Base-by-base conservation (phyloP, 2,797 vertebrate genomes). In the Melanotaenia nigrans region DNA sequence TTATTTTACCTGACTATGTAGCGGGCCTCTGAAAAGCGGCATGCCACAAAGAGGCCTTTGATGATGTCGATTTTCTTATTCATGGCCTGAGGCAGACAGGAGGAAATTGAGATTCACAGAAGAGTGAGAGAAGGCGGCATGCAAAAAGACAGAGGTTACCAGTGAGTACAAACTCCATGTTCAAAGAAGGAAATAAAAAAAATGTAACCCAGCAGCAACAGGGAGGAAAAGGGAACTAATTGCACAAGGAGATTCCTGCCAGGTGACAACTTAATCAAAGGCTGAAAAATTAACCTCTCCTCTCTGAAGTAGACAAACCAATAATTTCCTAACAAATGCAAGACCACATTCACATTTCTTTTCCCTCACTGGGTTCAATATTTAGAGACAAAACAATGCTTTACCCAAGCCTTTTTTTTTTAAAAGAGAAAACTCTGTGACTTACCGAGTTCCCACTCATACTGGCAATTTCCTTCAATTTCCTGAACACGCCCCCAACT, bases 11-110 rank as follows among this genome's bases (percentile, higher is more conserved):
- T 94, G 87, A 96, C 94, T 2, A 97, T 96, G 85, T 94, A 97
- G 61, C 96, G 95, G 35, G 97, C 96, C 85, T 98, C 97, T 0
- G 96, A 96, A 75, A 95, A 94, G 63, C 96, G 96, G 78, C 96
- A 97, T 1, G 96, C 96, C 25, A 97, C 96, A 88, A 97, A 97
- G 80, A 98, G 93, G 62, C 95, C 93, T 92, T 97, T 97, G 90
- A 98, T 96, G 89, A 97, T 94, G 73, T 96, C 96, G 42, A 97
- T 96, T 94, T 97, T 97, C 94, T 96, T 97, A 93, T 95, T 94
- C 92, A 95, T 96, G 78, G 95, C 95, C 97, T 98, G 89, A 90
- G 90, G 90, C 88, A 13, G 80, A 58, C 65, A 18, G 65, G 64
- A 75, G 83, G 82, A 87, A 90, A 91, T 89, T 92, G 78, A 89